Percentiles rank a stretch among this genome's conserved stretches.
These are phyloP conservation scores for Blastobasis adustella DNA, from an alignment of 2,888 invertebrate species.

Conservation along the genomic window DNA sequence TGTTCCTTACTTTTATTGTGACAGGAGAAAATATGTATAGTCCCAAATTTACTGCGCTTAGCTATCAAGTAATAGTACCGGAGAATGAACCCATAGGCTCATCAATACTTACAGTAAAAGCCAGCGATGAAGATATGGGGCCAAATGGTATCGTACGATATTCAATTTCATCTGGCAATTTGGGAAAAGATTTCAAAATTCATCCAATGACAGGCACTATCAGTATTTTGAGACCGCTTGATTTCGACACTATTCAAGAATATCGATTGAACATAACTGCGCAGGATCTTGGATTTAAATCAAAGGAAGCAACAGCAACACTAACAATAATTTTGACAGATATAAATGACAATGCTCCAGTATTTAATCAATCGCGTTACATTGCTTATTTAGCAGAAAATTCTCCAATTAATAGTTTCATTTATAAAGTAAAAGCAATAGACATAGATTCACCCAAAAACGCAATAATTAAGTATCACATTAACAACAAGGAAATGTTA, in stretches of 20 bases:
- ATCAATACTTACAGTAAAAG: constrained; percentile 87
- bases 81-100: constrained; percentile 93
- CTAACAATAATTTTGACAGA: constrained; percentile 91
- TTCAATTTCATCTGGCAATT: constrained; percentile 88
- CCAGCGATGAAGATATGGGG: constrained; percentile 89
- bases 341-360: constrained; percentile 94
- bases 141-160: constrained; percentile 93
- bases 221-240: constrained; percentile 85
- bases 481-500: constrained; percentile 84
- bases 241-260: constrained; percentile 90
- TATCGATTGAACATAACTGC: constrained; percentile 92
- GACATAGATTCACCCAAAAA: constrained; percentile 93
- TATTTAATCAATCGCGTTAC: constrained; percentile 85
- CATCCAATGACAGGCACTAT: constrained; percentile 86
- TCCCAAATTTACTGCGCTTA: constrained; percentile 88
- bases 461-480: constrained; percentile 87
- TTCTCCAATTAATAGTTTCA: constrained; percentile 81
- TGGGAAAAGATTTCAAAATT: constrained; percentile 86
- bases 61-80: constrained; percentile 92
- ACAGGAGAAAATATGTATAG: constrained; percentile 88
- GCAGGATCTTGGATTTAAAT: constrained; percentile 88
- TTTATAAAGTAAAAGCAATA: constrained; percentile 83
- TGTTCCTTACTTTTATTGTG: constrained; percentile 82
- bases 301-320: constrained; percentile 84
- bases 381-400: constrained; percentile 90